These are phyloP conservation scores for Pantelozetes paolii DNA, from an alignment of 2,888 invertebrate species.

Conservation along the genomic window DNA sequence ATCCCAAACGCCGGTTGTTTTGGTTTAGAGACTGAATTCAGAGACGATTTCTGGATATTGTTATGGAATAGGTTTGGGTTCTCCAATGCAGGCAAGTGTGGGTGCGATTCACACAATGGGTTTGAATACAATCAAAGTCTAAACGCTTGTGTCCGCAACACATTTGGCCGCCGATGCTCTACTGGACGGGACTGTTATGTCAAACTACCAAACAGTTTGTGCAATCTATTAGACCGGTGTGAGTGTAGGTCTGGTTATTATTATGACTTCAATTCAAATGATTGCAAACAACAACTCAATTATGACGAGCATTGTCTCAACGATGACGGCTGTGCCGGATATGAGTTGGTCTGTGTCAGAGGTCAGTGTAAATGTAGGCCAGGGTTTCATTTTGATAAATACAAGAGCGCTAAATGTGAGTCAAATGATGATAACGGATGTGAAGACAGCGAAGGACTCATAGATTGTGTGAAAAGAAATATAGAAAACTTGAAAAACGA, in stretches of 20 bases:
- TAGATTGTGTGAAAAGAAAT: neutral
- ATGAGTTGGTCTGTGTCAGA: neutral
- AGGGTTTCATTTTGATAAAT: slow-evolving; percentile 23
- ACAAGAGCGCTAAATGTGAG: slow-evolving; percentile 32
- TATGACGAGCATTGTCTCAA: slow-evolving; percentile 7
- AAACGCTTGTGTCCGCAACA: neutral
- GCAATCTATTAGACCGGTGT: neutral
- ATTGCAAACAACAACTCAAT: slow-evolving; percentile 8
- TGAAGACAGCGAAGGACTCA: neutral
- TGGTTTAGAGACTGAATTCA: slow-evolving; percentile 31
- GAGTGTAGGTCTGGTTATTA: neutral
- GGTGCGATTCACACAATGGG: neutral
- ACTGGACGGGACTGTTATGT: slow-evolving; percentile 3
- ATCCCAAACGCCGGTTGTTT: slow-evolving; percentile 24
- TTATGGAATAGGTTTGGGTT: slow-evolving; percentile 21
- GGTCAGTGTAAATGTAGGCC: slow-evolving; percentile 16
- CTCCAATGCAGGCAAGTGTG: slow-evolving; percentile 14
- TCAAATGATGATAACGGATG: neutral
- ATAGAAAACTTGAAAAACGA: neutral
- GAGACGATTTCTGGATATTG: slow-evolving; percentile 20
- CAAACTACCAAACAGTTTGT: slow-evolving; percentile 11
- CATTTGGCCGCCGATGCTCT: neutral
- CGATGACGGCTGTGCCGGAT: neutral
- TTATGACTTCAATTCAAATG: neutral
- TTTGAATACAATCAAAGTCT: neutral